Percentiles rank a stretch among this genome's conserved stretches.
Evolutionary conservation across 1,140 invertebrate genomes (phyloP).

Genomic region (Euwallacea fornicatus): DNA sequence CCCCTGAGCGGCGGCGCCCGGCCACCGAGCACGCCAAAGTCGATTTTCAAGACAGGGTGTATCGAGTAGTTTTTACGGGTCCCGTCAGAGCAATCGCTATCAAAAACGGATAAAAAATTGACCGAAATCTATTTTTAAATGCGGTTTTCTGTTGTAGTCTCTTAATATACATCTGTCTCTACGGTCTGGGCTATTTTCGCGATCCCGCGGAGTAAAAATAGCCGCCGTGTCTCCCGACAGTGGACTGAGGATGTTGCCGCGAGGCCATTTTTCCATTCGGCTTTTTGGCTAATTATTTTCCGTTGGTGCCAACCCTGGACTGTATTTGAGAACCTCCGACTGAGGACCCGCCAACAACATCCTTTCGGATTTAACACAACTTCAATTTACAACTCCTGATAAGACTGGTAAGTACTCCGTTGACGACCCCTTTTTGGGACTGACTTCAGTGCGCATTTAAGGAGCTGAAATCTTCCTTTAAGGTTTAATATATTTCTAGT

Average conservation of each 20-base stretch:
- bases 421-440: no score
- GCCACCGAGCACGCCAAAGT: slow-evolving; percentile 35
- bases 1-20: slow-evolving; percentile 16
- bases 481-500: slow-evolving; percentile 44
- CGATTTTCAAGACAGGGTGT: slow-evolving; percentile 50
- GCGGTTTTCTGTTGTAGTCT: slow-evolving; percentile 45
- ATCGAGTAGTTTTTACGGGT: slow-evolving; percentile 51
- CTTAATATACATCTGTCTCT: slow-evolving; percentile 50
- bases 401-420: no score
- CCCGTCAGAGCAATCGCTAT: slow-evolving; percentile 49
- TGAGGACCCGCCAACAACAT: no score
- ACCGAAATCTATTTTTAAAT: slow-evolving; percentile 51
- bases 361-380: no score
- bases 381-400: no score
- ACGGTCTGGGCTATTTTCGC: slow-evolving; percentile 51
- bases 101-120: slow-evolving; percentile 46
- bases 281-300: slow-evolving; percentile 37
- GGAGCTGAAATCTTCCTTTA: no score
- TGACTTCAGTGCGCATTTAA: no score
- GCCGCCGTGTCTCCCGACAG: slow-evolving; percentile 42
- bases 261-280: slow-evolving; percentile 51
- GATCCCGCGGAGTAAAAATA: slow-evolving; percentile 51
- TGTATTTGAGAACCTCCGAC: no score
- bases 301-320: background rate
- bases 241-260: slow-evolving; percentile 43